Base-by-base conservation (phyloP, 2,797 vertebrate species). In the Atherinosoma microstoma region DNA sequence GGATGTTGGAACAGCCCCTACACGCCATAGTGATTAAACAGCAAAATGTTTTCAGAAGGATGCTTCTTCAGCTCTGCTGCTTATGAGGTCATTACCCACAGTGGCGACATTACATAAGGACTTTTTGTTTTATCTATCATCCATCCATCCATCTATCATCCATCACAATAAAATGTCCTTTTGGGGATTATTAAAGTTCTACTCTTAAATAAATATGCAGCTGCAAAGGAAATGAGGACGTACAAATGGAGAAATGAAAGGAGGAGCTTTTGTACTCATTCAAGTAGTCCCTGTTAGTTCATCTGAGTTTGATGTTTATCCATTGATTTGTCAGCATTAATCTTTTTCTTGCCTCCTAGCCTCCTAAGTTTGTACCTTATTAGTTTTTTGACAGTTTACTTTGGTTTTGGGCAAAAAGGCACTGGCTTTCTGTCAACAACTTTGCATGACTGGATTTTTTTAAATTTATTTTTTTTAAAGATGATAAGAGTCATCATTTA, bases 401-500 rank as follows among this genome's bases (percentile, higher is more conserved):
- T 35, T 35, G 34, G 34, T 35, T 35, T 8, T 35, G 34, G 9
- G 34, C 34, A 10, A 35, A 35, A 35, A 1, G 34, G 8, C 9
- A 10, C 8, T 35, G 34, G 8, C 34, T 35, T 32, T 35, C 9
- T 35, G 34, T 35, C 34, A 35, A 35, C 34, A 35, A 35, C 5
- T 35, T 35, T 35, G 34, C 2, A 35, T 8, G 8, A 35, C 34
- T 35, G 34, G 6, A 3, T 35, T 4, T 20, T 45, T 18, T 38
- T 12, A 40, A 40, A 38, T n/a, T n/a, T n/a, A n/a, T n/a, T n/a
- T 4, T 20, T 45, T 18, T 38, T 12, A 40, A 40, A 38, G 12
- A 15, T 38, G 36, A 40, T 12, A 16, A 40, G 38, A 72, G 75
- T 61, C 81, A 64, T 65, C 1, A 78, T 74, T 62, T 1, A 34